Evolutionary conservation across 2,113 vertebrate genomes (phyloP).

Genomic region (Polyodon spathula): DNA sequence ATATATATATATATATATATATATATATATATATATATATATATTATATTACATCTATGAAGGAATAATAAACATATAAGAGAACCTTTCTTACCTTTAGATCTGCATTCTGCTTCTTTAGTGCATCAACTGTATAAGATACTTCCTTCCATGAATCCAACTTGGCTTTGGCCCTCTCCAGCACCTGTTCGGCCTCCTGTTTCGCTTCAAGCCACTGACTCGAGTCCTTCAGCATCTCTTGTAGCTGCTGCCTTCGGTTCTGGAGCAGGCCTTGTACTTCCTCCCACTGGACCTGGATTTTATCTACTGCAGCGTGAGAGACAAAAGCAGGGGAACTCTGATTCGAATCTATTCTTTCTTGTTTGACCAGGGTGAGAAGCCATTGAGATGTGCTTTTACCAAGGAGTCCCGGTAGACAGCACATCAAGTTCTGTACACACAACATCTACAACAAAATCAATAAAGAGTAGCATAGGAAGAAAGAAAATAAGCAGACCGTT

Average conservation of each 20-base stretch:
- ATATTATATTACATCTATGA: too few relatives aligned
- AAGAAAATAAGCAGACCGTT: too few relatives aligned
- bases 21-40: too few relatives aligned
- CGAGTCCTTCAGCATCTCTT: slow-evolving; percentile 91
- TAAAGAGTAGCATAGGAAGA: too few relatives aligned
- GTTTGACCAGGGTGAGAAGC: too few relatives aligned
- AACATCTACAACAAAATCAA: too few relatives aligned
- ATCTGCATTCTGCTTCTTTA: slow-evolving; percentile 77
- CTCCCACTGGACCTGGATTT: slow-evolving; percentile 89
- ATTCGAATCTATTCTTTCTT: too few relatives aligned
- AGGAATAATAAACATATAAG: background rate
- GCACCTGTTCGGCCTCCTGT: slow-evolving; percentile 63
- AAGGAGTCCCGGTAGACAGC: too few relatives aligned
- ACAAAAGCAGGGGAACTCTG: background rate
- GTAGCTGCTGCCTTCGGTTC: slow-evolving; percentile 70
- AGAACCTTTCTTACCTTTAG: slow-evolving; percentile 67
- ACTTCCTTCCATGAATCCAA: slow-evolving; percentile 76
- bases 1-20: too few relatives aligned
- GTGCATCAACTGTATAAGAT: slow-evolving; percentile 64
- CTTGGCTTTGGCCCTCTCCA: slow-evolving; percentile 65
- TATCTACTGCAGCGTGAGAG: slow-evolving; percentile 64
- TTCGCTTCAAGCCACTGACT: slow-evolving; percentile 81
- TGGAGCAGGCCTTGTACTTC: slow-evolving; percentile 80
- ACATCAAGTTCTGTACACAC: too few relatives aligned
- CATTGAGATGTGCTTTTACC: too few relatives aligned